These are phyloP conservation scores for Lampris incognitus DNA, from an alignment of 2,113 vertebrate species.

Conservation along the genomic window DNA sequence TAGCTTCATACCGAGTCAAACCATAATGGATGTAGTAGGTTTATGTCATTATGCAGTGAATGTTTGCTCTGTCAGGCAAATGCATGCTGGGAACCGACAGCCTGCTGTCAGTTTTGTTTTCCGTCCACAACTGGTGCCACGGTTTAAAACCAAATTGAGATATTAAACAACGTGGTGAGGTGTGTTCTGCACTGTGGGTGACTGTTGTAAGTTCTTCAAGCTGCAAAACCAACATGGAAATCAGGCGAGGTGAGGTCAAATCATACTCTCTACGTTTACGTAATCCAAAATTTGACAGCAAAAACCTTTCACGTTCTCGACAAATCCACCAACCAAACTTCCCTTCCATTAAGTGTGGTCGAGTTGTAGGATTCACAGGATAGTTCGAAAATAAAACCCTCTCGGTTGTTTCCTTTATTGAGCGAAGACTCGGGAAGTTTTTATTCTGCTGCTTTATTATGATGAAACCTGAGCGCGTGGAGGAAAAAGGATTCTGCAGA, in stretches of 20 bases:
- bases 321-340: no score
- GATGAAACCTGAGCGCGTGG: conserved; percentile 13
- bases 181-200: not conserved
- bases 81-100: not conserved
- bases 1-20: not conserved
- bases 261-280: no score
- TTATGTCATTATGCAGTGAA: not conserved
- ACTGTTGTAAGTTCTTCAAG: not conserved
- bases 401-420: not conserved
- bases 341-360: no score
- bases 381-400: not conserved
- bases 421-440: not conserved
- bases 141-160: not conserved
- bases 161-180: not conserved
- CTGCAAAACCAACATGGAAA: no score
- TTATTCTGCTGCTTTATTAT: not conserved
- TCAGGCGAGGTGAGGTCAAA: no score
- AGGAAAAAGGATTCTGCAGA: not conserved
- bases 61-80: not conserved
- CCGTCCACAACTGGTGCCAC: no score
- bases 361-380: not conserved
- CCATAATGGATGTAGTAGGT: not conserved
- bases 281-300: no score
- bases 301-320: no score
- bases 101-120: not conserved